Base-by-base conservation (phyloP, 1,140 invertebrate species). In the Oedothorax gibbosus region DNA sequence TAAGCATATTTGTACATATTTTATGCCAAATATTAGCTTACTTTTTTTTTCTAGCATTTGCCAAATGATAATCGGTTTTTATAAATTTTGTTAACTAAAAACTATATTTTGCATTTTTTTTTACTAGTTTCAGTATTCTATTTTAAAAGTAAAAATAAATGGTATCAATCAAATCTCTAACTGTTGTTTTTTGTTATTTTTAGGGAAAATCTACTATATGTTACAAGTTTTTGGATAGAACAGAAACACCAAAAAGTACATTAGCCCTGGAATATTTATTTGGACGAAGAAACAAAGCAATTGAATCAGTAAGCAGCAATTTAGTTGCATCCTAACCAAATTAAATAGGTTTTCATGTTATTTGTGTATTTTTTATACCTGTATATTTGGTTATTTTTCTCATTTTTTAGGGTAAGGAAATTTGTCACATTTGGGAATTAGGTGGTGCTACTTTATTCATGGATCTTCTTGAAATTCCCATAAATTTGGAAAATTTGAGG, bases 341-440 rank as follows among this genome's bases (percentile, higher is more conserved):
- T 35, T 35, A 35, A 2, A 5, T 35, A 35, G 5, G 35, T 35
- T 35, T 35, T 35, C 35, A 35, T 35, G 35, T 35, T 35, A 35
- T 35, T 35, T 5, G 5, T 35, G 10, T n/a, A 73, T 54, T 8
- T 51, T 15, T 14, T 18, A 54, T 18, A 73, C 18, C 10, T 56
- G 54, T 15, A 73, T 20, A 7, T 73, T 60, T 62, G 4, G 7
- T 57, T 6, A 20, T 50, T 76, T 20, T 62, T 71, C 66, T 66
- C n/a, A 68, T 54, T 60, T 64, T 60, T 65, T 62, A 94, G 93
- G 90, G 91, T 6, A 96, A 96, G 89, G 94, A 94, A 89, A 92
- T 97, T 53, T 94, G 95, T 85, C 95, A 97, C 86, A 93, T 97
- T 49, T 97, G 95, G 95, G 96, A 98, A 90, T 90, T 97, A 54